These are phyloP conservation scores for Oryctes rhinoceros DNA, from an alignment of 1,140 invertebrate species.

Conservation along the genomic window DNA sequence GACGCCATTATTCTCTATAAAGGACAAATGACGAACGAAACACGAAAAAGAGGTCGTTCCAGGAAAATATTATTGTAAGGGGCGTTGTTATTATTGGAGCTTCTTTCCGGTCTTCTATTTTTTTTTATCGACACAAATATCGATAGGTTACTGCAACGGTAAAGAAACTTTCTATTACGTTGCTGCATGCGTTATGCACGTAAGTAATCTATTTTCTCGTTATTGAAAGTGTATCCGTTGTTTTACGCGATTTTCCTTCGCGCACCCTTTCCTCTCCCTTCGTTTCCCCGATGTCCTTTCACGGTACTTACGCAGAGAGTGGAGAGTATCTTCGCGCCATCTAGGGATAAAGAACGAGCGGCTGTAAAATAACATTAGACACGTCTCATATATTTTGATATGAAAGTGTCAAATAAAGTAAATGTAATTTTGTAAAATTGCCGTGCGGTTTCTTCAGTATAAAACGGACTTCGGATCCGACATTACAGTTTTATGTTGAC, in stretches of 20 bases:
- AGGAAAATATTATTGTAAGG: conserved; percentile 32
- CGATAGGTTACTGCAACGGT: neutral
- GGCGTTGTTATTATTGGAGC: neutral
- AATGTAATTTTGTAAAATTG: conserved; percentile 36
- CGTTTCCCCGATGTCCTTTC: neutral
- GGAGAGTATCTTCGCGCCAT: conserved; percentile 1
- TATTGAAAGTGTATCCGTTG: conserved; percentile 2
- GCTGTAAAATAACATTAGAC: conserved; percentile 35
- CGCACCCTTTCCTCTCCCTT: neutral
- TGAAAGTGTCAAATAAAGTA: conserved; percentile 36
- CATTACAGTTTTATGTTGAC: conserved; percentile 20
- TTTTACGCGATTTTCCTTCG: neutral
- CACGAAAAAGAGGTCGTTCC: conserved; percentile 26
- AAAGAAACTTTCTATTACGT: neutral
- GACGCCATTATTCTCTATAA: conserved; percentile 27
- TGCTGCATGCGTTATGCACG: neutral
- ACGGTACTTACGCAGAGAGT: neutral
- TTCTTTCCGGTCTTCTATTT: neutral
- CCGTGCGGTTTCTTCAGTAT: conserved; percentile 6
- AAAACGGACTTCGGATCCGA: conserved; percentile 11
- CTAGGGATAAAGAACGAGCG: conserved; percentile 21
- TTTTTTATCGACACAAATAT: neutral
- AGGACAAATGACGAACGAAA: conserved; percentile 27
- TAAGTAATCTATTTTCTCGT: neutral
- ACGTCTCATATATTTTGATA: conserved; percentile 35